Percentiles rank a stretch among this genome's conserved stretches.
These are phyloP conservation scores for Dendronephthya gigantea DNA, from an alignment of 64 coral and sea anemone species.

Conservation along the genomic window DNA sequence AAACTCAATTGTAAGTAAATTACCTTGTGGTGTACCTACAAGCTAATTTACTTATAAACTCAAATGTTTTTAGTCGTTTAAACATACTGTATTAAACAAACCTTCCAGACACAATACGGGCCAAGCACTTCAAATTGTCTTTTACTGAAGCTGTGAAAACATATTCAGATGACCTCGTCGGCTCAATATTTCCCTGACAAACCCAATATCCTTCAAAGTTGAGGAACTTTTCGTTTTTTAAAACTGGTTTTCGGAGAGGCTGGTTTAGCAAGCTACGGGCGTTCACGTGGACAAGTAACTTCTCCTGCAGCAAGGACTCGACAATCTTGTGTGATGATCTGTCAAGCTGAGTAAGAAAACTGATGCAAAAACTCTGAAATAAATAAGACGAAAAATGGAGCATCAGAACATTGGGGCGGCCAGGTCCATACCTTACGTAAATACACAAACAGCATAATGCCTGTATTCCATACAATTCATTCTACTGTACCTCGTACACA, in stretches of 20 bases:
- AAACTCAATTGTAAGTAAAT: too few relatives aligned
- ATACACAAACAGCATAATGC: too few relatives aligned
- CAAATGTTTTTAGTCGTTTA: neutral
- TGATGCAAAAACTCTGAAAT: conserved; percentile 73
- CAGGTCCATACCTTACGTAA: too few relatives aligned
- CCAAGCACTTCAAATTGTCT: conserved; percentile 74
- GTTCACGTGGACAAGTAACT: conserved; percentile 79
- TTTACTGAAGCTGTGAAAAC: conserved; percentile 77
- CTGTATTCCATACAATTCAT: neutral
- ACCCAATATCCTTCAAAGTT: conserved; percentile 98
- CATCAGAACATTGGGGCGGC: too few relatives aligned
- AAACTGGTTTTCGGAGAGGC: conserved; percentile 42
- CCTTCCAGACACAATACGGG: conserved; percentile 46
- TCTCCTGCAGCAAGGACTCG: conserved; percentile 43
- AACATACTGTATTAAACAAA: too few relatives aligned
- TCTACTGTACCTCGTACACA: conserved; percentile 64
- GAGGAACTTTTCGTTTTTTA: conserved; percentile 28
- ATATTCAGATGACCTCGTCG: conserved; percentile 51
- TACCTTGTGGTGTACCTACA: too few relatives aligned
- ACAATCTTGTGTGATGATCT: conserved; percentile 74
- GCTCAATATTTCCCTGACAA: conserved; percentile 48
- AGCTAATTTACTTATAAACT: neutral
- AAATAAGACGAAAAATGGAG: too few relatives aligned
- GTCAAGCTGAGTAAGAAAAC: conserved; percentile 88
- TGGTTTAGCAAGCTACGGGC: conserved; percentile 63